A percentile compares a stretch with the other conserved stretches of the same genome.
Conservation (phyloP, 2,797 vertebrate genomes). For the Anableps anableps region DNA sequence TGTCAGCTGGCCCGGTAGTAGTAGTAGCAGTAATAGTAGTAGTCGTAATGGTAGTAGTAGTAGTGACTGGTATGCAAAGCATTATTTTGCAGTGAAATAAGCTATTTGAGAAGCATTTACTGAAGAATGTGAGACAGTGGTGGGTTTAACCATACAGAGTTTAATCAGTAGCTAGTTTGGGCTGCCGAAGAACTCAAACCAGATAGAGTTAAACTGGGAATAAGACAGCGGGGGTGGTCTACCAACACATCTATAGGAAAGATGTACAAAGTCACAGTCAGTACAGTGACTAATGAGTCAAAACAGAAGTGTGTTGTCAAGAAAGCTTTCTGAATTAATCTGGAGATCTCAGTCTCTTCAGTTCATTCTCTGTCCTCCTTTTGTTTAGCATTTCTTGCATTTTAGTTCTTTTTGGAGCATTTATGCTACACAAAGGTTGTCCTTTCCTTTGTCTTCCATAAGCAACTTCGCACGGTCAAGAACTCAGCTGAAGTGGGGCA, state of each 20-base stretch:
- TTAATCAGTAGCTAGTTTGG: constrained; percentile 48
- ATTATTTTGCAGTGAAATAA: neutral
- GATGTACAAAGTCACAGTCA: constrained; percentile 65
- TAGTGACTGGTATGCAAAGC: neutral
- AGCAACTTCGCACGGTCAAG: constrained; percentile 14
- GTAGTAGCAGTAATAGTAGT: neutral
- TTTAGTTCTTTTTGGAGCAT: constrained; percentile 69
- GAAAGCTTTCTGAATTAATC: constrained; percentile 55
- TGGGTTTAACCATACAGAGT: constrained; percentile 29
- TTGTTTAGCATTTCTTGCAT: constrained; percentile 49
- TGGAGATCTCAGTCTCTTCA: constrained; percentile 71
- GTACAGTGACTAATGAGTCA: constrained; percentile 49
- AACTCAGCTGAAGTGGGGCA: constrained; percentile 80
- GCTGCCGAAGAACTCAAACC: constrained; percentile 45
- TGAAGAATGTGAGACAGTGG: constrained; percentile 34
- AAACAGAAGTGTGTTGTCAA: constrained; percentile 49
- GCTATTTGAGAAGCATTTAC: constrained; percentile 9
- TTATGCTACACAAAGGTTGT: constrained; percentile 52
- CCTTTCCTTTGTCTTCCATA: constrained; percentile 58
- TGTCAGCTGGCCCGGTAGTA: neutral
- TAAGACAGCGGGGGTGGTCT: constrained; percentile 41
- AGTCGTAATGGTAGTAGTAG: neutral
- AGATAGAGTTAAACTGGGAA: constrained; percentile 43
- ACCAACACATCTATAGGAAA: constrained; percentile 36
- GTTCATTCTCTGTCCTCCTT: constrained; percentile 54